Conservation (phyloP, 2,888 invertebrate genomes). For the Cephalotes varians region DNA sequence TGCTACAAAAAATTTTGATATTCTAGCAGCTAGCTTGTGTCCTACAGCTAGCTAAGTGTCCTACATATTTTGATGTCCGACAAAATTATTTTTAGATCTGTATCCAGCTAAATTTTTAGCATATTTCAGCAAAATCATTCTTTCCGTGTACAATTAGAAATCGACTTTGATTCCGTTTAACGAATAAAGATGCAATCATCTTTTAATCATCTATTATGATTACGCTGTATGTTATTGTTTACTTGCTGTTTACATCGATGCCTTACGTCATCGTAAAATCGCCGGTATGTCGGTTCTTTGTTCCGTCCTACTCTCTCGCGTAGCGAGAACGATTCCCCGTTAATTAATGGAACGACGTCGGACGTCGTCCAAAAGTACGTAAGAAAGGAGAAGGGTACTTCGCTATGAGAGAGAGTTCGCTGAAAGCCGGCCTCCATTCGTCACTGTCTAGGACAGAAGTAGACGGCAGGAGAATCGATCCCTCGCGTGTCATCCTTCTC, state of each 20-base stretch:
- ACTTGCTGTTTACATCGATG: background rate
- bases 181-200: background rate
- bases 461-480: slow-evolving; percentile 84
- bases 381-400: slow-evolving; percentile 78
- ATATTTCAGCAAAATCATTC: too few species aligned
- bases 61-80: too few species aligned
- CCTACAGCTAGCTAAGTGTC: too few species aligned
- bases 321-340: slow-evolving; percentile 70
- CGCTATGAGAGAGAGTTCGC: slow-evolving; percentile 77
- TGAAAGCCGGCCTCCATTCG: slow-evolving; percentile 83
- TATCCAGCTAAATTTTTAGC: too few species aligned
- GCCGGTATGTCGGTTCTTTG: slow-evolving; percentile 14
- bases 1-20: too few species aligned
- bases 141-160: background rate
- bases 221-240: background rate
- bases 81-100: too few species aligned
- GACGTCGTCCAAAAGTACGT: slow-evolving; percentile 71
- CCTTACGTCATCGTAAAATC: background rate
- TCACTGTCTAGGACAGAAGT: slow-evolving; percentile 84
- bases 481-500: slow-evolving; percentile 77
- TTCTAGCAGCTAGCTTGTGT: too few species aligned
- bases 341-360: slow-evolving; percentile 81
- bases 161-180: background rate
- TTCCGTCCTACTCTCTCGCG: background rate
- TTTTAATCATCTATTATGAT: background rate